Conservation (phyloP, 2,888 invertebrate species). For the Torymus tubicola region DNA sequence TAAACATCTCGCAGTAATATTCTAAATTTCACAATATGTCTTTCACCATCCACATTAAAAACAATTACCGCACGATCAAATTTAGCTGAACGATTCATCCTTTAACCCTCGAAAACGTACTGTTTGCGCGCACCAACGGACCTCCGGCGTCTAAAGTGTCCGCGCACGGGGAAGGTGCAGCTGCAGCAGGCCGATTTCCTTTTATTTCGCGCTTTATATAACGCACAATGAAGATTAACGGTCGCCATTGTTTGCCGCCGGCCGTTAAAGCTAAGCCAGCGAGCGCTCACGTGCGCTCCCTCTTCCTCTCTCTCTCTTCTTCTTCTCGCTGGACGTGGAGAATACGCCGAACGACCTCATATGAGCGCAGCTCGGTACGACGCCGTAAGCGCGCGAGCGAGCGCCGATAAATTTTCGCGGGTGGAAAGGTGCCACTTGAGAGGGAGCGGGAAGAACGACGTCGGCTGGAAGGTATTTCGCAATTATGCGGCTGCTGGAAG, state of each 20-base stretch:
- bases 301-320: conserved; percentile 37
- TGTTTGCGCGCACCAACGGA: too few species aligned
- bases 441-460: not conserved
- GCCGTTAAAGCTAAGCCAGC: conserved; percentile 60
- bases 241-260: conserved; percentile 58
- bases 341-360: conserved; percentile 62
- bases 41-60: too few species aligned
- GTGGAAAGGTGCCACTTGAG: not conserved
- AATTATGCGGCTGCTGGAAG: too few species aligned
- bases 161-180: not conserved
- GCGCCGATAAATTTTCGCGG: conserved; percentile 16
- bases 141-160: conserved; percentile 3
- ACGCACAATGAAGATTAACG: conserved; percentile 68
- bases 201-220: conserved; percentile 64
- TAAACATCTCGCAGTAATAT: too few species aligned
- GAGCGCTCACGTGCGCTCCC: conserved; percentile 36
- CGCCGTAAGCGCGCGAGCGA: conserved; percentile 35
- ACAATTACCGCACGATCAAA: too few species aligned
- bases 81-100: too few species aligned
- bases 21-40: too few species aligned
- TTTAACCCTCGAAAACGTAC: too few species aligned
- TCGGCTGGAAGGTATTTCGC: too few species aligned
- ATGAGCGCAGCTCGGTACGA: not conserved
- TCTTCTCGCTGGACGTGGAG: conserved; percentile 50
- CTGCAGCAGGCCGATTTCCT: conserved; percentile 41